These are phyloP conservation scores for Synergus umbraculus DNA, from an alignment of 2,888 invertebrate genomes.

Conservation along the genomic window DNA sequence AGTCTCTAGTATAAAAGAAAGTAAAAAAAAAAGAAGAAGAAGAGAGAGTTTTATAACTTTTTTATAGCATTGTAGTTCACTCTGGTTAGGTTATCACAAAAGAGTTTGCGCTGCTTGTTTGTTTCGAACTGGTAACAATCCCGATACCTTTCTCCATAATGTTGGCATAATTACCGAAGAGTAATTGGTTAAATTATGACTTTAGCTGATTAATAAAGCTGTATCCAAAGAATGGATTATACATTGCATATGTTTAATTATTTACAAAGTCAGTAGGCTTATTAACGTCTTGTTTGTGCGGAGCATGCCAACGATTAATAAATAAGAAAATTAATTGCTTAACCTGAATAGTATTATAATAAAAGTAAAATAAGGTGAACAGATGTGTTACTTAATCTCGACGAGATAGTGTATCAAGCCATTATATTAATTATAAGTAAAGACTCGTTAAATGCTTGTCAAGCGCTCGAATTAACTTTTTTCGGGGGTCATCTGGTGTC, in stretches of 20 bases:
- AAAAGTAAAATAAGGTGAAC: neutral
- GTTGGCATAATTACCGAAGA: neutral
- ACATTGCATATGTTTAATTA: too few species aligned
- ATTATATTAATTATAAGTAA: constrained; percentile 1
- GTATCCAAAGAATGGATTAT: too few species aligned
- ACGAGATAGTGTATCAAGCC: neutral
- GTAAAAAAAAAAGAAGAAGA: neutral
- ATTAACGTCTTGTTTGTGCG: too few species aligned
- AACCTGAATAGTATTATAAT: neutral
- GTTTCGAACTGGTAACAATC: neutral
- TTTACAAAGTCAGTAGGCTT: too few species aligned
- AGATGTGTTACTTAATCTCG: neutral
- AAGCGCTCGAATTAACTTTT: constrained; percentile 52
- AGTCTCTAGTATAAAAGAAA: neutral
- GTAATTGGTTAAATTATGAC: neutral
- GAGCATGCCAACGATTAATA: neutral
- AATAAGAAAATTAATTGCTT: neutral
- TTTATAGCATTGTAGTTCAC: neutral
- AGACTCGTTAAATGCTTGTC: constrained; percentile 3
- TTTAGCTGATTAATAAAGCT: neutral
- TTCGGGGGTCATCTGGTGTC: constrained; percentile 64
- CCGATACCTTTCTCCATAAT: neutral
- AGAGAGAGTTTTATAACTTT: neutral
- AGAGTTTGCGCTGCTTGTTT: neutral
- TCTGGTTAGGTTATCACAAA: neutral